Conservation (phyloP, 2,888 invertebrate genomes). For the Calameuta filiformis region DNA sequence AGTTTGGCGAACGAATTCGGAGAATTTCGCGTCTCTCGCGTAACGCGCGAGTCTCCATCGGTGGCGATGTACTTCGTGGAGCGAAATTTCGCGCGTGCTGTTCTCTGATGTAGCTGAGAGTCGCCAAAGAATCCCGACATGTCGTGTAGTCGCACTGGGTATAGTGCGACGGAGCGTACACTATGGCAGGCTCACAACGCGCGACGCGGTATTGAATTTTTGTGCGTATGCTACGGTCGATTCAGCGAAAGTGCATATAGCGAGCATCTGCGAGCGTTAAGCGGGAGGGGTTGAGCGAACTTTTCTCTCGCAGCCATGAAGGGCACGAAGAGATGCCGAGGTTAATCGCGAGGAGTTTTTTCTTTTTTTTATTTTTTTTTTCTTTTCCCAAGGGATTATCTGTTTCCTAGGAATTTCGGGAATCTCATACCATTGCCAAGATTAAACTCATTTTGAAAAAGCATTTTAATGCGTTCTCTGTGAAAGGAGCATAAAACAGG, state of each 20-base stretch:
- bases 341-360: background rate
- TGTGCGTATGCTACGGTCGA: conserved; percentile 61
- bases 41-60: background rate
- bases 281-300: background rate
- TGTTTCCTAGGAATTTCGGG: background rate
- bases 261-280: conserved; percentile 1
- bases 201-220: conserved; percentile 61
- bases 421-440: background rate
- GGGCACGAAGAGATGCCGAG: background rate
- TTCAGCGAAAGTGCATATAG: conserved; percentile 61
- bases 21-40: background rate
- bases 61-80: background rate
- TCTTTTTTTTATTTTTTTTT: background rate
- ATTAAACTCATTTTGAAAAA: background rate
- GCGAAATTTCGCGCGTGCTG: background rate
- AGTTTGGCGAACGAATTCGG: background rate
- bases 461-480: background rate
- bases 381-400: background rate
- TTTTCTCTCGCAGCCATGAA: background rate
- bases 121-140: conserved; percentile 28
- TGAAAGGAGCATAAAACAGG: background rate
- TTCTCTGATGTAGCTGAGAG: background rate
- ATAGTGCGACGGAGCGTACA: conserved; percentile 52
- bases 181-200: conserved; percentile 46
- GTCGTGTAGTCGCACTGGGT: conserved; percentile 56